A percentile compares a stretch with the other conserved stretches of the same genome.
Evolutionary conservation across 2,113 vertebrate species (phyloP).

Genomic region (Microtus ochrogaster): DNA sequence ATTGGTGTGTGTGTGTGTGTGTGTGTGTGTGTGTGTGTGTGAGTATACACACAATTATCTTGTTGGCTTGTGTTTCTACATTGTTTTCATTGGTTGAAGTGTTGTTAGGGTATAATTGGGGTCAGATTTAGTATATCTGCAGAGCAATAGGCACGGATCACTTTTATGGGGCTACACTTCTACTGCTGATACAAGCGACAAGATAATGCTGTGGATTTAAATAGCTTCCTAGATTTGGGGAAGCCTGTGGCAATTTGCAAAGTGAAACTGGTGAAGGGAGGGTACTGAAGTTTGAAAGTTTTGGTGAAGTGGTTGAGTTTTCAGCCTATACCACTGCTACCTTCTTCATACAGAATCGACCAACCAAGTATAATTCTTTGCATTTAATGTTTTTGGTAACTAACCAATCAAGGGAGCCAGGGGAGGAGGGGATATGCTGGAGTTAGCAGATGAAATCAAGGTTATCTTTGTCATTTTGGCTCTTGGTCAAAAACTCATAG

Average conservation of each 20-base stretch:
- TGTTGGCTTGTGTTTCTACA: neutral
- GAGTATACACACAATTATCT: neutral
- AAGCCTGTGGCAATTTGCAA: neutral
- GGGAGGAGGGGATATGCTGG: neutral
- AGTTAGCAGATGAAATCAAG: neutral
- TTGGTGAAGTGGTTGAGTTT: neutral
- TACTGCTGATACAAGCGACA: neutral
- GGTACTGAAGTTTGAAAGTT: neutral
- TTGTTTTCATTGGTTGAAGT: constrained; percentile 12
- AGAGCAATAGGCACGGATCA: neutral
- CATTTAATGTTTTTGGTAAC: constrained; percentile 4
- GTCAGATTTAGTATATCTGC: neutral
- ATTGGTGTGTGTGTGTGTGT: neutral
- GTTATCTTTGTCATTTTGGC: neutral
- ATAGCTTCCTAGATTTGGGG: constrained; percentile 28
- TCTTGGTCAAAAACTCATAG: neutral
- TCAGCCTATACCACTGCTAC: neutral
- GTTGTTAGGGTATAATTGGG: neutral
- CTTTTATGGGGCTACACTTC: neutral
- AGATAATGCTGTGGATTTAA: neutral
- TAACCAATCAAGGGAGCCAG: neutral
- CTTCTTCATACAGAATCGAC: neutral
- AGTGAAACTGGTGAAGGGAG: neutral
- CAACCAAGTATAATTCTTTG: neutral
- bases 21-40: too few species aligned